Evolutionary conservation across 2,797 vertebrate genomes (phyloP), one percentile per base, ranked within the genome.

Genomic region (Lerista edwardsae): DNA sequence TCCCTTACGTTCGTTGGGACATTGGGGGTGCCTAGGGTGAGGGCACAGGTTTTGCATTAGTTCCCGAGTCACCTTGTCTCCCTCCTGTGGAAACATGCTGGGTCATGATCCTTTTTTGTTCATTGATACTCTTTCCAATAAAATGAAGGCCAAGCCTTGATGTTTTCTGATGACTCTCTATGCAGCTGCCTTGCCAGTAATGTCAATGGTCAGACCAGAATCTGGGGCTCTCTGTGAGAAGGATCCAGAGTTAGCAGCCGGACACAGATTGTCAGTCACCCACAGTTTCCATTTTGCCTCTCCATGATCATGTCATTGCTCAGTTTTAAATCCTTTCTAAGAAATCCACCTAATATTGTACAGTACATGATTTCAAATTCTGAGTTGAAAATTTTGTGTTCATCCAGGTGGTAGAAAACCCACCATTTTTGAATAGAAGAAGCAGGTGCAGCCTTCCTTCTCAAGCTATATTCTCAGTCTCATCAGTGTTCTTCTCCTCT

Each of bases 41-140:
- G n/a, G 51, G 36, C 6, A 4, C 39, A 7, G n/a, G 76, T 64
- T 59, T 0, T 14, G n/a, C 59, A 31, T 64, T 51, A 44, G 68
- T 79, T 84, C 68, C 61, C 85, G 61, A 72, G 67, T 68, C 87
- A 85, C 67, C 71, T 82, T 71, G 79, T 65, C 74, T 36, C 77
- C 84, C 82, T 67, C 39, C 11, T 10, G 14, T 55, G 75, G 75
- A 10, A 82, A 71, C 57, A 81, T 36, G 11, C 68, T 74, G 85
- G 83, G 41, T 68, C 51, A 83, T 75, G 23, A 27, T 83, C 88
- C 47, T 87, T 89, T 25, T 34, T 62, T 47, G 90, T 91, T 91
- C 12, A 0, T 90, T 36, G 44, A 62, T 34, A 89, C 74, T 90
- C 89, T 94, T 94, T 92, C 90, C 92, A 95, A 95, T 95, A 95